Conservation (phyloP, 2,113 vertebrate species). For the Empidonax alnorum region DNA sequence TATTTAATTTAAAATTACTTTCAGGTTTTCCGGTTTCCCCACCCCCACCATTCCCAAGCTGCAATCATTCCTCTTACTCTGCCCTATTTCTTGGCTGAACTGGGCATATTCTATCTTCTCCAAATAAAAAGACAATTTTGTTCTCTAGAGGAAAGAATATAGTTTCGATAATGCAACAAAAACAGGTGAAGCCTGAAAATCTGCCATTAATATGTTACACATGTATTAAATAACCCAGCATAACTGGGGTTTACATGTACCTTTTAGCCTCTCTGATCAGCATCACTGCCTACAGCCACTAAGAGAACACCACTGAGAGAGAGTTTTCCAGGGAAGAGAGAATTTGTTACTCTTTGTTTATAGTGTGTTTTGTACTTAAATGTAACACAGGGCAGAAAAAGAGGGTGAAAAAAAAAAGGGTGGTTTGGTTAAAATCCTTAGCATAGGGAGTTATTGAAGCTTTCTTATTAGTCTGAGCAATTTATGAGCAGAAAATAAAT, state of each 20-base stretch:
- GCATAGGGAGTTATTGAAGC: background rate
- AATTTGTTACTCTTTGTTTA: background rate
- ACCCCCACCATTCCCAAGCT: background rate
- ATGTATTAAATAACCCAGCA: background rate
- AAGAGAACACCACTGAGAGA: background rate
- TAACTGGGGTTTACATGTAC: background rate
- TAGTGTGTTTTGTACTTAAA: background rate
- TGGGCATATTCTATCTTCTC: background rate
- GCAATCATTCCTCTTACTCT: background rate
- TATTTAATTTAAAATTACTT: slow-evolving; percentile 1
- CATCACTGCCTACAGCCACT: background rate
- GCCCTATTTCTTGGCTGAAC: background rate
- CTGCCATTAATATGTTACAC: background rate
- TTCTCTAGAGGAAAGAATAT: background rate
- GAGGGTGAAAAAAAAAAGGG: rapidly evolving
- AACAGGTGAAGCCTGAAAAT: background rate
- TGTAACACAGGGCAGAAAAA: rapidly evolving
- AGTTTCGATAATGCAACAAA: background rate
- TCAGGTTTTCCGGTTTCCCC: background rate
- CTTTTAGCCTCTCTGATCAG: background rate
- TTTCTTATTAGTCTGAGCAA: background rate
- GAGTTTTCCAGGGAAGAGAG: background rate
- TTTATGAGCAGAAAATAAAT: background rate
- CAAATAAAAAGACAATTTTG: background rate
- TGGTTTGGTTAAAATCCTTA: background rate